phyloP scores from a whole-genome alignment of 2,113 vertebrate species.

The Rousettus leschenaultii region DNA sequence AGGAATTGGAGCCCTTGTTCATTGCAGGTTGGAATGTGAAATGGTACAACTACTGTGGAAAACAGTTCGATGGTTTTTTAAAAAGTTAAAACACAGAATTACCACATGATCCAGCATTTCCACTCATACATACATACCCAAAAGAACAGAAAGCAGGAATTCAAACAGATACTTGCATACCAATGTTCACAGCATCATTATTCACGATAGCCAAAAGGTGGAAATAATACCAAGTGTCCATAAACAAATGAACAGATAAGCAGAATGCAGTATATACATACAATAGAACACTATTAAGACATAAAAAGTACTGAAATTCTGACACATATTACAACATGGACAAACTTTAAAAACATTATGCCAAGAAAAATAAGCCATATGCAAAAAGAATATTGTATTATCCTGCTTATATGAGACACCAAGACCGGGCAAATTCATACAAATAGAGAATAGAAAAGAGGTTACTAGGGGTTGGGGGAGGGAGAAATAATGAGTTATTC shows the following conservation, averaged over 20 bases:
- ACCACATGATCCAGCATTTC: neutral
- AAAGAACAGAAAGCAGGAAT: neutral
- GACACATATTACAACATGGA: neutral
- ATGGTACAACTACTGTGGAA: neutral
- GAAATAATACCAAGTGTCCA: neutral
- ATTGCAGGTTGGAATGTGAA: neutral
- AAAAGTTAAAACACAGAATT: constrained; percentile 34
- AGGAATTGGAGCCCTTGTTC: neutral
- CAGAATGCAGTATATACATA: neutral
- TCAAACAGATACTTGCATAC: neutral
- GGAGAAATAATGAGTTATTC: neutral
- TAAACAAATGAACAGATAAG: neutral
- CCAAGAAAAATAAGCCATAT: neutral
- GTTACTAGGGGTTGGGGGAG: neutral
- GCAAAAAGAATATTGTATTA: neutral
- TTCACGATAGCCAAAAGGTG: neutral
- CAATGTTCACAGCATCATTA: neutral
- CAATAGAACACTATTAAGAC: neutral
- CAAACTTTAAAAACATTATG: constrained; percentile 11
- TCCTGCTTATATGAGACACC: neutral
- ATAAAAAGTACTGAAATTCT: neutral
- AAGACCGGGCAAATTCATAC: neutral
- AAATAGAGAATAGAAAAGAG: neutral
- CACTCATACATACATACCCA: neutral
- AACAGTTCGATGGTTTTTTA: neutral